phyloP scores from a whole-genome alignment of 2,888 invertebrate species.

The Drosophila mayaguana region DNA sequence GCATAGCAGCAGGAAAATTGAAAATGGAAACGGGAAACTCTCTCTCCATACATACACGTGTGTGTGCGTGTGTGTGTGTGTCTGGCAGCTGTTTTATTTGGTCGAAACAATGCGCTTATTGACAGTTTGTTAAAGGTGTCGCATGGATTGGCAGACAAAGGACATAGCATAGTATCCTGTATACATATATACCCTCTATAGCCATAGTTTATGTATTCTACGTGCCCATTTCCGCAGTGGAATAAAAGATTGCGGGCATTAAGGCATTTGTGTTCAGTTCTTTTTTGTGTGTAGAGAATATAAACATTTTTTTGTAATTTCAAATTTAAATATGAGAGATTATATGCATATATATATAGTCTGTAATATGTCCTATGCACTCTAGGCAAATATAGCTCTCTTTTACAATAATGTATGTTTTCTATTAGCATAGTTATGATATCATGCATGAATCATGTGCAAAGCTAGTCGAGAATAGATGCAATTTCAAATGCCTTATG shows the following conservation, averaged over 20 bases:
- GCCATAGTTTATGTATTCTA: slow-evolving; percentile 8
- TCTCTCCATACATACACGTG: neutral
- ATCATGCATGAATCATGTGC: slow-evolving; percentile 13
- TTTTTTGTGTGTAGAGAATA: neutral
- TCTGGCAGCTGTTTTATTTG: slow-evolving; percentile 66
- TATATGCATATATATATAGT: neutral
- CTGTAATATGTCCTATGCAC: neutral
- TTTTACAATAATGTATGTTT: neutral
- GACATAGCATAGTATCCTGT: slow-evolving; percentile 42
- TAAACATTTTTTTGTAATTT: neutral
- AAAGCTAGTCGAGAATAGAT: neutral
- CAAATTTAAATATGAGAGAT: slow-evolving; percentile 3
- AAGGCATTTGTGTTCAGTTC: neutral
- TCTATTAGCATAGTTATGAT: slow-evolving; percentile 3
- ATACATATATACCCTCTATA: neutral
- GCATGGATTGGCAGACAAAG: slow-evolving; percentile 42
- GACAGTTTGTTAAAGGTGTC: slow-evolving; percentile 76
- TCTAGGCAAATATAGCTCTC: neutral
- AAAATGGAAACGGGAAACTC: slow-evolving; percentile 22
- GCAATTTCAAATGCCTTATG: neutral
- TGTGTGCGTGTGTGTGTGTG: neutral
- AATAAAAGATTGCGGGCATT: neutral
- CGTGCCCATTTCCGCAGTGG: slow-evolving; percentile 51
- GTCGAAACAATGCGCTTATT: slow-evolving; percentile 75
- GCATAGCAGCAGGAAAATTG: slow-evolving; percentile 42